Conservation (phyloP, 1,140 invertebrate genomes). For the Melanaphis sacchari region DNA sequence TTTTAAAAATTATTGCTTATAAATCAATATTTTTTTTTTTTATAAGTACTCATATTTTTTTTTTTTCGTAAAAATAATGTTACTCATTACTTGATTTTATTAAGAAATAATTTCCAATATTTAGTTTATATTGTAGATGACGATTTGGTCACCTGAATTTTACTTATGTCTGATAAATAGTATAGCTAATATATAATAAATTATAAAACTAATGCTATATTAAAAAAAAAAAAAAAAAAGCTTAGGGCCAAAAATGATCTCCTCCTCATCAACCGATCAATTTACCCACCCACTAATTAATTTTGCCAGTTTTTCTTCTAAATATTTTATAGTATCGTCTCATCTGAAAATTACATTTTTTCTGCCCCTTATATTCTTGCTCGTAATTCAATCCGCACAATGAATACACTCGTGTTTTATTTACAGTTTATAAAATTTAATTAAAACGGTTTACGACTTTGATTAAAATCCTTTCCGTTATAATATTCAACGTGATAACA, state of each 20-base stretch:
- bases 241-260: neutral
- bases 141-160: neutral
- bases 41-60: no score
- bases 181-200: neutral
- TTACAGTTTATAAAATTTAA: constrained; percentile 13
- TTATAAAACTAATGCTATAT: neutral
- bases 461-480: neutral
- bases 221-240: neutral
- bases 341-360: constrained; percentile 13
- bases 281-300: neutral
- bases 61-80: no score
- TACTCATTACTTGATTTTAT: no score
- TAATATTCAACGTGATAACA: constrained; percentile 4
- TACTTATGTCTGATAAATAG: neutral
- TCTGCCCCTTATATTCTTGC: neutral
- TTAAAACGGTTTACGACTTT: constrained; percentile 34
- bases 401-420: neutral
- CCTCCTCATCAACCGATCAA: no score
- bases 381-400: neutral
- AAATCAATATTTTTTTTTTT: no score
- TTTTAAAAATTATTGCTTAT: no score
- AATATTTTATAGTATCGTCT: neutral
- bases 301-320: neutral
- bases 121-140: neutral
- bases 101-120: no score